Base-by-base conservation (phyloP, 2,797 vertebrate genomes). In the Xenops minutus region DNA sequence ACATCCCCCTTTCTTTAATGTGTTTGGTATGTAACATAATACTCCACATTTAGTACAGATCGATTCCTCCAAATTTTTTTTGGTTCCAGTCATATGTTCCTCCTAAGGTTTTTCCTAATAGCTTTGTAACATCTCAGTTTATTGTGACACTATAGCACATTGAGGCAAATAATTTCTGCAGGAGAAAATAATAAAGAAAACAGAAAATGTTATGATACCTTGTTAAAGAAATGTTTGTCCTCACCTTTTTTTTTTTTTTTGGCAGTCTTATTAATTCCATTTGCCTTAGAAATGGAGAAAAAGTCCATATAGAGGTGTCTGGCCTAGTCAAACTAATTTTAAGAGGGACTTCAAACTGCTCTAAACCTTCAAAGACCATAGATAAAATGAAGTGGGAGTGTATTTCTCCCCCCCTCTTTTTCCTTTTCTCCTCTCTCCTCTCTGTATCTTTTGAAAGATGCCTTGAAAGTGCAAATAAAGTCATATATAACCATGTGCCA, bases 101-200 rank as follows among this genome's bases (percentile, higher is more conserved):
- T 87, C 78, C 48, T 24, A 68, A 59, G 19, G 29, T 74, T 23
- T 77, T 91, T 85, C 58, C 56, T 62, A 81, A 68, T 16, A 83
- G 21, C 30, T 79, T 91, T 89, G 14, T 66, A 79, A 32, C 41
- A 67, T 86, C 66, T 88, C 85, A 41, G 36, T 92, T 83, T 79
- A 73, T 59, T 94, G 51, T 92, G 68, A 80, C 69, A 46, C 22
- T 71, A 46, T 26, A 71, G 32, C 41, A 78, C 72, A 88, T 69
- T 85, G 62, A 88, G 66, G 49, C 59, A 96, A 87, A 93, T 92
- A 0, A 61, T 85, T 96, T 91, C 69, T 92, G 49, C 59, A 80
- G 72, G 37, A 67, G 51, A 81, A 95, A 95, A 75, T 48, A 72
- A 51, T 89, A 74, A 90, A 77, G 41, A 73, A 96, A 92, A 78